Evolutionary conservation across 2,113 vertebrate genomes (phyloP).

Genomic region (Eptesicus fuscus): DNA sequence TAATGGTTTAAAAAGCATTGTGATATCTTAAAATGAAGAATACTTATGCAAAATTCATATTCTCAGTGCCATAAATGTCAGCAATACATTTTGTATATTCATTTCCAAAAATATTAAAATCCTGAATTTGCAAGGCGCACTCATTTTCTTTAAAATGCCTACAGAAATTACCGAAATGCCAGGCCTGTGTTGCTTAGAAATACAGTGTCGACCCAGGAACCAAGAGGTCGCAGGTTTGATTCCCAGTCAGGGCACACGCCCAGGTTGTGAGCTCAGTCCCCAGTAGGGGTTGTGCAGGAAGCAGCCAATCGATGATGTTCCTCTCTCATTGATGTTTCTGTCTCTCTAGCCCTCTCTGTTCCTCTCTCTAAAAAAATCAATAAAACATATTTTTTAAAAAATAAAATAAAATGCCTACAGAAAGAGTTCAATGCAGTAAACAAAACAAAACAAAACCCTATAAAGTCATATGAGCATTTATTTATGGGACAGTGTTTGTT

Average conservation of each 20-base stretch:
- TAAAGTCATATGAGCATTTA: not conserved
- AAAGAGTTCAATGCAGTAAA: not conserved
- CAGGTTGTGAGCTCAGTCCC: too few species aligned
- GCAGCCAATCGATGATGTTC: too few species aligned
- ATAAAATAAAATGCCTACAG: not conserved
- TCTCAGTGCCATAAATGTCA: not conserved
- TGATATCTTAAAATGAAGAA: not conserved
- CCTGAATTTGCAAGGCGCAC: not conserved
- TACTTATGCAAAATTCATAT: not conserved
- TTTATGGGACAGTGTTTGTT: not conserved
- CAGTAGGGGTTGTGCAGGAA: too few species aligned
- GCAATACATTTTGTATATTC: not conserved
- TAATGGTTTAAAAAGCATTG: too few species aligned
- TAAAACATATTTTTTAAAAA: too few species aligned
- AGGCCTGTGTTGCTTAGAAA: too few species aligned
- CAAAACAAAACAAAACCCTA: not conserved
- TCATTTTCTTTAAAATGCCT: not conserved
- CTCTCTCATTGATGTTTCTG: too few species aligned
- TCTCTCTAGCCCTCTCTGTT: too few species aligned
- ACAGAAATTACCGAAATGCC: not conserved
- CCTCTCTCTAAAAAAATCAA: too few species aligned
- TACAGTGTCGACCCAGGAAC: too few species aligned
- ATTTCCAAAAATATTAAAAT: not conserved
- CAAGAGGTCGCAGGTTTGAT: too few species aligned
- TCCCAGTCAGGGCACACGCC: too few species aligned